These are phyloP conservation scores for Drosophila oshimai DNA, from an alignment of 1,140 invertebrate genomes.

Conservation along the genomic window DNA sequence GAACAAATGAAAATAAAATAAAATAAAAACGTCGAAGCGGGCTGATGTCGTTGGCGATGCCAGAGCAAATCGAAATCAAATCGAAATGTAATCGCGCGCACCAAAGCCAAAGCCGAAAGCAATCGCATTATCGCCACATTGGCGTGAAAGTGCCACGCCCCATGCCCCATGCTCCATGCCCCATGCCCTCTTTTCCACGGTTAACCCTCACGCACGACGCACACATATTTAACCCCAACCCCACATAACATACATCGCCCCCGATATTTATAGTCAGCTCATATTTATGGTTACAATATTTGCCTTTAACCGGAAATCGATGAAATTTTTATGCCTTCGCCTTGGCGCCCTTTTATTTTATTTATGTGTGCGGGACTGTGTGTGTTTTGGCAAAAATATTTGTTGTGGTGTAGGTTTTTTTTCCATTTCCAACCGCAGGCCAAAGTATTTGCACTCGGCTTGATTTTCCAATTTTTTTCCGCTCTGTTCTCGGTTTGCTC, in stretches of 20 bases:
- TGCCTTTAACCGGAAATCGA: constrained; percentile 80
- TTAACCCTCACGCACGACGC: constrained; percentile 33
- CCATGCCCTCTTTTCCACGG: neutral
- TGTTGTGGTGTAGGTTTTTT: constrained; percentile 10
- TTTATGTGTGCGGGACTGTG: constrained; percentile 43
- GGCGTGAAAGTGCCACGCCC: constrained; percentile 74
- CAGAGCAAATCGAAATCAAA: constrained; percentile 75
- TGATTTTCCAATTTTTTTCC: constrained; percentile 61
- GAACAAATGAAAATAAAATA: constrained; percentile 55
- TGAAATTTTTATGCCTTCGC: constrained; percentile 76
- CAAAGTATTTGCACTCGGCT: constrained; percentile 62
- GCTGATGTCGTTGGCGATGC: constrained; percentile 42
- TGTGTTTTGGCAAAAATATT: constrained; percentile 55
- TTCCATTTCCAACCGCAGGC: constrained; percentile 21
- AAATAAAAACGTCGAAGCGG: constrained; percentile 36
- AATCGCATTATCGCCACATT: constrained; percentile 79
- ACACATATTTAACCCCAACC: constrained; percentile 8
- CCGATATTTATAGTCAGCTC: constrained; percentile 75
- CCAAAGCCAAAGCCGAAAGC: constrained; percentile 75
- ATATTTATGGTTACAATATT: constrained; percentile 81
- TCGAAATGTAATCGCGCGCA: constrained; percentile 78
- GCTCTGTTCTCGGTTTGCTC: constrained; percentile 9
- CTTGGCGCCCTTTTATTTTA: constrained; percentile 62
- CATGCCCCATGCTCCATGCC: neutral
- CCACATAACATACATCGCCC: neutral